A percentile compares a stretch with the other conserved stretches of the same genome.
Evolutionary conservation across 1,140 invertebrate species (phyloP).

Genomic region (Ceratitis capitata): DNA sequence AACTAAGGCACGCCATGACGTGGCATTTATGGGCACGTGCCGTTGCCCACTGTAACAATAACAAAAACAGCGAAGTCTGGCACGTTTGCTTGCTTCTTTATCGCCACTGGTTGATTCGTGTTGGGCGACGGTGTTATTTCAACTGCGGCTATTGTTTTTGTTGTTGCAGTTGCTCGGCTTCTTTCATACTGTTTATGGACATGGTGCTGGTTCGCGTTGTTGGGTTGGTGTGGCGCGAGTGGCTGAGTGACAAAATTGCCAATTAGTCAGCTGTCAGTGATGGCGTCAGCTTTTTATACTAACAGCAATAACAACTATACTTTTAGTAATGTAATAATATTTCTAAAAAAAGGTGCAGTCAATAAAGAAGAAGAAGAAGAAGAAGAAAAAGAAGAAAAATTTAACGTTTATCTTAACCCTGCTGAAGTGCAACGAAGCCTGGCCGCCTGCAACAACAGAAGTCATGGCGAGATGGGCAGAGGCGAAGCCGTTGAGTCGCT

Average conservation of each 20-base stretch:
- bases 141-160: not conserved
- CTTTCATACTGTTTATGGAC: too few relatives aligned
- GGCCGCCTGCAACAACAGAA: not conserved
- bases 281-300: not conserved
- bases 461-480: not conserved
- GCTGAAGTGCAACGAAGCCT: not conserved
- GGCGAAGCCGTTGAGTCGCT: not conserved
- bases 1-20: not conserved
- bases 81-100: not conserved
- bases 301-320: not conserved
- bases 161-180: not conserved
- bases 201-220: too few relatives aligned
- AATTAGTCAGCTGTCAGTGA: slow-evolving; percentile 41
- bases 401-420: not conserved
- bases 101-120: not conserved
- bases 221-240: not conserved
- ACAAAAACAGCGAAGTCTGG: not conserved
- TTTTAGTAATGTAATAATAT: too few relatives aligned
- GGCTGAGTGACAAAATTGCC: slow-evolving; percentile 40
- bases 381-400: not conserved
- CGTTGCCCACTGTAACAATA: not conserved
- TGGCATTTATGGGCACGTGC: not conserved
- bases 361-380: too few relatives aligned
- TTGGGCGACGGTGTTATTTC: not conserved
- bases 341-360: too few relatives aligned